Conservation (phyloP, 2,113 vertebrate species). For the Dascyllus trimaculatus region DNA sequence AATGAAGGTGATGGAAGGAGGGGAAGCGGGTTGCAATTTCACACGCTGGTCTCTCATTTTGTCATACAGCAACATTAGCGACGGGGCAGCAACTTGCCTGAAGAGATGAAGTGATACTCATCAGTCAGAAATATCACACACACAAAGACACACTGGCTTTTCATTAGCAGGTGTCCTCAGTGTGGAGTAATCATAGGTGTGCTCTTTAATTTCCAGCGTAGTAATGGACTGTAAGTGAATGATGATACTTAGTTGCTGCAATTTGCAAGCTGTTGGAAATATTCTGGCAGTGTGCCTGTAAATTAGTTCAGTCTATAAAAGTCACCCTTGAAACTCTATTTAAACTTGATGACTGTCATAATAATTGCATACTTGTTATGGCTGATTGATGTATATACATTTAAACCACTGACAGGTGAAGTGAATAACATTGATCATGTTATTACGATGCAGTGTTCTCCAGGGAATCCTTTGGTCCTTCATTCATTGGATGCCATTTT, state of each 20-base stretch:
- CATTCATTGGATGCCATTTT: too few species aligned
- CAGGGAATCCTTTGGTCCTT: too few species aligned
- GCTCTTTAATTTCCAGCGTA: conserved; percentile 23
- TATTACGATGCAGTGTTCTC: neutral
- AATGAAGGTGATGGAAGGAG: conserved; percentile 29
- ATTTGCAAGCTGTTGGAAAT: conserved; percentile 20
- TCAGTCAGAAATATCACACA: conserved; percentile 12
- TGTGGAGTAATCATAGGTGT: neutral
- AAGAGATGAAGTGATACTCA: conserved; percentile 16
- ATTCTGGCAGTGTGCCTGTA: neutral
- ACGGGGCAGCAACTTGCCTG: conserved; percentile 5
- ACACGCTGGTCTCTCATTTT: conserved; percentile 12
- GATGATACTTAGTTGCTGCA: neutral
- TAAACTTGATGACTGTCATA: neutral
- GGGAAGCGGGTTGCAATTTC: neutral
- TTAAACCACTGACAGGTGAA: neutral
- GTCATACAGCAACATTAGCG: conserved; percentile 20
- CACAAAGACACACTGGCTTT: conserved; percentile 2
- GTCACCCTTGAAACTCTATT: neutral
- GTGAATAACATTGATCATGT: neutral
- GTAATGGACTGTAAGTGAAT: conserved; percentile 15
- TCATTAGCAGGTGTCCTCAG: neutral
- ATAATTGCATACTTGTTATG: neutral
- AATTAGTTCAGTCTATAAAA: neutral
- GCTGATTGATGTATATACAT: too few species aligned